phyloP scores from a whole-genome alignment of 2,888 invertebrate genomes.

The Stenotaenia linearis region DNA sequence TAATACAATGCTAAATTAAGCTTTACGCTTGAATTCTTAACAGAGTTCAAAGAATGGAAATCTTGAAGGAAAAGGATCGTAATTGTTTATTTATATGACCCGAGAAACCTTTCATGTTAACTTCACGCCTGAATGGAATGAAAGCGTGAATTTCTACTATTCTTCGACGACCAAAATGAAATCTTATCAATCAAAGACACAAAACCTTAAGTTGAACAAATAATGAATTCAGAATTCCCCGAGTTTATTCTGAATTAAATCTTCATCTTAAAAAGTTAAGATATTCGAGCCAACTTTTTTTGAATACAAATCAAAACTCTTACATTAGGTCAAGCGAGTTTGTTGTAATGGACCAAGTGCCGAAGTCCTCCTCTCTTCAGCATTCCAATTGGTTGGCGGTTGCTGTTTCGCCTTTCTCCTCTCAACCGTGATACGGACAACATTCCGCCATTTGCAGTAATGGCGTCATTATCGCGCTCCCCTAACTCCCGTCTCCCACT shows the following conservation, averaged over 20 bases:
- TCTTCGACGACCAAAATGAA: not conserved
- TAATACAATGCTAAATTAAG: not conserved
- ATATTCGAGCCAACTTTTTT: not conserved
- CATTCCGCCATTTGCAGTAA: slow-evolving; percentile 19
- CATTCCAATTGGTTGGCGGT: not conserved
- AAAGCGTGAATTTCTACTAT: not conserved
- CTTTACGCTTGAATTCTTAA: not conserved
- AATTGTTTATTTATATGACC: not conserved
- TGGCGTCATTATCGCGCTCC: not conserved
- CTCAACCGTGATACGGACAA: slow-evolving; percentile 19
- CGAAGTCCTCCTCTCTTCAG: not conserved
- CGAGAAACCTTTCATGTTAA: not conserved
- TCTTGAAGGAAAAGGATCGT: not conserved
- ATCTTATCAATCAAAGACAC: no score
- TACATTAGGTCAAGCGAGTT: not conserved
- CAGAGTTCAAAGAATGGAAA: not conserved
- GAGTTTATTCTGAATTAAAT: not conserved
- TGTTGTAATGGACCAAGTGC: not conserved
- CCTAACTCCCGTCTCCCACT: not conserved
- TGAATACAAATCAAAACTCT: not conserved
- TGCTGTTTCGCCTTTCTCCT: not conserved
- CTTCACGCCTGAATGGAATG: not conserved
- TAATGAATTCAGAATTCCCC: no score
- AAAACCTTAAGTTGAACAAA: no score
- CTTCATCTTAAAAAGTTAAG: not conserved